Conservation (phyloP, 2,888 invertebrate species). For the Rotaria macrura region DNA sequence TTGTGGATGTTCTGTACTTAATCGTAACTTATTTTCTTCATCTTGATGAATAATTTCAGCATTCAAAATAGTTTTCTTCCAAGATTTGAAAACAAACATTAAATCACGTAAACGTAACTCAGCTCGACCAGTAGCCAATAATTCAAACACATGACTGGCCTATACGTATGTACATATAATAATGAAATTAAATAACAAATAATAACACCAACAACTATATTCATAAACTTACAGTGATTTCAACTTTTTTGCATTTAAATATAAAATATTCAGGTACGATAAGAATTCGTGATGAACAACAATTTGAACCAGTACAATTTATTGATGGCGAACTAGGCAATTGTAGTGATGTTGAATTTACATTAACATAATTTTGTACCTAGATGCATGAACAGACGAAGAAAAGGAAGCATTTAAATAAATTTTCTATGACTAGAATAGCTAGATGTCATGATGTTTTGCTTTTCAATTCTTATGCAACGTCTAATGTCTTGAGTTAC, state of each 20-base stretch:
- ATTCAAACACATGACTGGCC: constrained; percentile 15
- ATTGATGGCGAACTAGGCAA: not conserved
- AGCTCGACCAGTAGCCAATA: not conserved
- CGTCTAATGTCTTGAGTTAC: too few species aligned
- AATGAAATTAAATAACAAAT: not conserved
- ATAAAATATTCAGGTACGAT: constrained; percentile 6
- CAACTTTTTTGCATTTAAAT: constrained; percentile 8
- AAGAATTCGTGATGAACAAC: not conserved
- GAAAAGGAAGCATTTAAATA: too few species aligned
- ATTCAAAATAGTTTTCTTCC: not conserved
- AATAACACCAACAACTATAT: too few species aligned
- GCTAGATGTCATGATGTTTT: too few species aligned
- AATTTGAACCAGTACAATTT: not conserved
- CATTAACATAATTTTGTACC: not conserved
- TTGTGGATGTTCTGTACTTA: not conserved
- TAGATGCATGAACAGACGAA: not conserved
- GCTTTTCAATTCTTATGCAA: too few species aligned
- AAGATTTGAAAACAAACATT: constrained; percentile 17
- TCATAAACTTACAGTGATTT: not conserved
- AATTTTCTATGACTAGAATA: too few species aligned
- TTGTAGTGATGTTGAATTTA: not conserved
- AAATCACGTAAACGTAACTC: constrained; percentile 2
- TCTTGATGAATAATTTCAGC: constrained; percentile 15
- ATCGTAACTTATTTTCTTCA: not conserved
- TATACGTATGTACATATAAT: not conserved